Evolutionary conservation across 2,797 vertebrate genomes (phyloP), one percentile per base, ranked within the genome.

Genomic region (Hoplostethus mediterraneus): DNA sequence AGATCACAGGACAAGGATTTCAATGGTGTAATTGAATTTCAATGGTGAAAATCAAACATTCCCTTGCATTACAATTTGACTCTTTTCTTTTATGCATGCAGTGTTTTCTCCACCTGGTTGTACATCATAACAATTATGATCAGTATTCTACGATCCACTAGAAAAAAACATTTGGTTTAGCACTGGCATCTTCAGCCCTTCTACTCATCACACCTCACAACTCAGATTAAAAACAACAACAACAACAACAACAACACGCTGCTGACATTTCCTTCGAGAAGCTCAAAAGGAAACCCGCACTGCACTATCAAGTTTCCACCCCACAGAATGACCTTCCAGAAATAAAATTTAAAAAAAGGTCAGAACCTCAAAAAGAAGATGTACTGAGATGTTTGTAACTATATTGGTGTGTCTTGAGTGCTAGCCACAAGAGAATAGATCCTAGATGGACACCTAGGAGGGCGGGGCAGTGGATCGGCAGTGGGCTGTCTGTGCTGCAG

Each of bases 171-270:
- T 88, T 84, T 74, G 77, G 77, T 87, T 82, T 52, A 69, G 67
- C 51, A 52, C 71, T 69, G 58, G 56, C 54, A 57, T 84, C 80
- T 66, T 62, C 7, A 33, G 72, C 80, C 79, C 80, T 83, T 80
- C 52, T 49, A 80, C 85, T 81, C 75, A 52, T 80, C 87, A 60
- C 67, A 87, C 89, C 89, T 92, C 90, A 90, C 84, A 91, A 83
- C 86, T 86, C 78, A 84, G 68, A 74, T 67, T n/a, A 45, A 7
- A 40, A 36, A 59, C 62, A 25, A 63, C 40, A 62, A 53, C 14
- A 42, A 57, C 33, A 36, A 59, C 62, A 25, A 63, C 40, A 62
- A 53, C 14, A 42, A 57, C 33, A 42, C 38, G 8, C 64, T 60
- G 64, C 65, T 60, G 10, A 75, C 71, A 25, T 52, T 49, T 71